These are phyloP conservation scores for Lasioglossum malachurum DNA, from an alignment of 2,888 invertebrate genomes.

Conservation along the genomic window DNA sequence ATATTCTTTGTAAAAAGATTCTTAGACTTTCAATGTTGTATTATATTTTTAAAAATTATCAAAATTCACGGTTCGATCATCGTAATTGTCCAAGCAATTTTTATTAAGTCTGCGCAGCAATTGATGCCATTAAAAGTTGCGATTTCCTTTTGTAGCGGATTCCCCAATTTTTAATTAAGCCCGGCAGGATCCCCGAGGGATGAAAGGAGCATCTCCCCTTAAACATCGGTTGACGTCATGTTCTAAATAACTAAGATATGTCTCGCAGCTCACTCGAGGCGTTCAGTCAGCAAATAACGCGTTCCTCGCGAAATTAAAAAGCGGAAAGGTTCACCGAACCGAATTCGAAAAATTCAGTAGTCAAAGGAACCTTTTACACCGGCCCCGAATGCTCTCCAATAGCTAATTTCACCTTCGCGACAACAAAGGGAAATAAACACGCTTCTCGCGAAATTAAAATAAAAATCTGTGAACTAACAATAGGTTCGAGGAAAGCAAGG, in stretches of 20 bases:
- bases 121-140: neutral
- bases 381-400: neutral
- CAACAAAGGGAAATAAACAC: neutral
- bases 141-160: neutral
- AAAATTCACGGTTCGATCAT: neutral
- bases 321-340: neutral
- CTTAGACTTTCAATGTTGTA: too few species aligned
- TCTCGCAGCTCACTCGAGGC: slow-evolving; percentile 28
- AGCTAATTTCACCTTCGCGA: neutral
- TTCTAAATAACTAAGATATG: slow-evolving; percentile 56
- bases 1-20: too few species aligned
- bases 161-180: slow-evolving; percentile 68
- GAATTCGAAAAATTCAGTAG: neutral
- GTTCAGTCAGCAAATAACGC: slow-evolving; percentile 44
- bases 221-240: slow-evolving; percentile 52
- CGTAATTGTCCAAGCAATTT: neutral
- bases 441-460: neutral
- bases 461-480: neutral
- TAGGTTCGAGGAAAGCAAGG: neutral
- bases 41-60: neutral
- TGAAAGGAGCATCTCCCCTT: slow-evolving; percentile 57
- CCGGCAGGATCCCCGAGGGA: slow-evolving; percentile 59
- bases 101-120: neutral
- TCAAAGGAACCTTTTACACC: neutral
- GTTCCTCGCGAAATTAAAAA: neutral